Percentiles rank a stretch among this genome's conserved stretches.
Conservation (phyloP, 2,888 invertebrate species). For the Trilocha varians region DNA sequence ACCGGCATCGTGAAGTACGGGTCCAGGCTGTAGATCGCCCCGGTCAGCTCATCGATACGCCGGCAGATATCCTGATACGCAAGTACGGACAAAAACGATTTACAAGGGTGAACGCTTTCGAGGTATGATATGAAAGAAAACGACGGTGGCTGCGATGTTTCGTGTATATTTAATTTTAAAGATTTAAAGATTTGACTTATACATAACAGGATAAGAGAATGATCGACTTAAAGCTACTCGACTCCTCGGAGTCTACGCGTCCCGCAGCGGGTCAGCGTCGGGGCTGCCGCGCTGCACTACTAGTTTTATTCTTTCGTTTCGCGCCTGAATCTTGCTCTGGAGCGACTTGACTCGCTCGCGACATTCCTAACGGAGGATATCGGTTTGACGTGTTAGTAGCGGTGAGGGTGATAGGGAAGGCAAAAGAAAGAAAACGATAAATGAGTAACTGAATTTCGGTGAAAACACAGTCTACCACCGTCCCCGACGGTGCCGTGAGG, state of each 20-base stretch:
- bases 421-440: constrained; percentile 60
- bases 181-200: constrained; percentile 37
- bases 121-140: constrained; percentile 49
- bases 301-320: constrained; percentile 90
- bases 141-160: constrained; percentile 53
- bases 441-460: constrained; percentile 43
- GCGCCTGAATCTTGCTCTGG: constrained; percentile 90
- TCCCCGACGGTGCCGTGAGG: constrained; percentile 25
- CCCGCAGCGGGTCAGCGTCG: constrained; percentile 81
- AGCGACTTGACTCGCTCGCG: constrained; percentile 89
- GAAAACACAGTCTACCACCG: constrained; percentile 38
- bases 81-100: constrained; percentile 69
- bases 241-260: constrained; percentile 66
- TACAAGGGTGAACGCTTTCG: constrained; percentile 48
- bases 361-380: constrained; percentile 80
- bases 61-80: constrained; percentile 80
- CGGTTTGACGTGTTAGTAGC: constrained; percentile 52
- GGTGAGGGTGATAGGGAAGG: constrained; percentile 45
- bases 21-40: constrained; percentile 82
- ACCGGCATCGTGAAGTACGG: constrained; percentile 77
- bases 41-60: constrained; percentile 81
- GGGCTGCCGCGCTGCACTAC: constrained; percentile 90
- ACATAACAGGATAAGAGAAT: constrained; percentile 45
- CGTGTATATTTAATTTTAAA: constrained; percentile 52
- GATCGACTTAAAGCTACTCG: constrained; percentile 43